These are phyloP conservation scores for Drosophila nigrodunni DNA, from an alignment of 1,140 invertebrate species.

Conservation along the genomic window DNA sequence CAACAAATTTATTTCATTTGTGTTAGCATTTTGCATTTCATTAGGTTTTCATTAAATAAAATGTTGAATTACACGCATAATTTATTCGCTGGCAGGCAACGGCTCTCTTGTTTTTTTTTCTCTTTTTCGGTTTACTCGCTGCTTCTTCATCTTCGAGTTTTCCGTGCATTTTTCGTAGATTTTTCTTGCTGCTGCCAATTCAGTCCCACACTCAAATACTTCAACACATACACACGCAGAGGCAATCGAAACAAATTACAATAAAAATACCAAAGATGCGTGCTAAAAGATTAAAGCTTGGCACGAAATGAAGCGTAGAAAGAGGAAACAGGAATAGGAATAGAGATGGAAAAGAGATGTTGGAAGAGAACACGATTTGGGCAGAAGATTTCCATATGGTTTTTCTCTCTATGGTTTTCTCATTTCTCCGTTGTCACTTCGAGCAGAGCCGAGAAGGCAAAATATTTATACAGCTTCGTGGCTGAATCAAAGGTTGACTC, in stretches of 20 bases:
- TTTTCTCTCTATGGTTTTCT: not conserved
- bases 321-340: conserved; percentile 10
- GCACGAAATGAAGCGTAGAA: conserved; percentile 73
- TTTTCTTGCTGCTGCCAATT: conserved; percentile 11
- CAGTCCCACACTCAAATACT: not conserved
- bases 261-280: conserved; percentile 82
- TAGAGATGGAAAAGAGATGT: not conserved
- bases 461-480: conserved; percentile 81
- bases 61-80: conserved; percentile 84
- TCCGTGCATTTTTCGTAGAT: conserved; percentile 33
- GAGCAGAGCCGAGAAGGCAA: conserved; percentile 56
- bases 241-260: conserved; percentile 81
- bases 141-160: conserved; percentile 7
- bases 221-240: conserved; percentile 41
- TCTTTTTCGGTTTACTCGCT: not conserved
- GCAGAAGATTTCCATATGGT: conserved; percentile 68
- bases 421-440: conserved; percentile 14
- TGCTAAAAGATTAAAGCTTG: conserved; percentile 81
- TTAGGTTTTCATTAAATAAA: conserved; percentile 84
- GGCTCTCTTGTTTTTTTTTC: not conserved
- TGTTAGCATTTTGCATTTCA: conserved; percentile 84
- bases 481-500: conserved; percentile 70
- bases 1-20: conserved; percentile 82
- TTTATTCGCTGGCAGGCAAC: conserved; percentile 71
- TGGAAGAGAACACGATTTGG: conserved; percentile 2